A percentile compares a stretch with the other conserved stretches of the same genome.
These are phyloP conservation scores for Laterallus jamaicensis DNA, from an alignment of 2,113 vertebrate species.

Conservation along the genomic window DNA sequence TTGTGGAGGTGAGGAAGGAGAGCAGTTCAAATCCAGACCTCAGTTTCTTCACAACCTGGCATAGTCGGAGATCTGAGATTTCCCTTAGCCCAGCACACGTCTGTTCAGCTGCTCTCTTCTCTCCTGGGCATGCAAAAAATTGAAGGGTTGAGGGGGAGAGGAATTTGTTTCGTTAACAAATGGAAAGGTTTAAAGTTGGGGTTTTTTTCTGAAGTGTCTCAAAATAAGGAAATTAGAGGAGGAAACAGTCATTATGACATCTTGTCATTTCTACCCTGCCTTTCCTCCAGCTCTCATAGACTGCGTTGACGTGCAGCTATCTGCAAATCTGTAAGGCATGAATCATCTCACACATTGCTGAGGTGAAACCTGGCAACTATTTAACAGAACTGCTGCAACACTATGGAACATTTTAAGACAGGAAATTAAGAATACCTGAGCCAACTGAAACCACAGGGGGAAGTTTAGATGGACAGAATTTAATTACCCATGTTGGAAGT, in stretches of 20 bases:
- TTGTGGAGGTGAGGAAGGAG: background rate
- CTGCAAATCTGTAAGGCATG: conserved; percentile 10
- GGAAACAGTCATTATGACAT: background rate
- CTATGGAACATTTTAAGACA: conserved; percentile 39
- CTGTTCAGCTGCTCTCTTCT: background rate
- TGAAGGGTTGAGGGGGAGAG: background rate
- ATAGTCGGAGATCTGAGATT: background rate
- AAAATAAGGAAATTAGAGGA: conserved; percentile 13
- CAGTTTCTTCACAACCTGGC: background rate
- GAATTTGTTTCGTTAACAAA: background rate
- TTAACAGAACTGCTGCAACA: conserved; percentile 24
- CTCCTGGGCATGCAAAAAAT: background rate
- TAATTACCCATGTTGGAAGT: conserved; percentile 59
- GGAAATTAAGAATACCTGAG: conserved; percentile 60
- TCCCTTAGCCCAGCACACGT: accelerated
- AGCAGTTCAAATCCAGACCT: background rate
- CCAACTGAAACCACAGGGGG: conserved; percentile 41
- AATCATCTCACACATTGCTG: conserved; percentile 36
- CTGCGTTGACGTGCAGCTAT: background rate
- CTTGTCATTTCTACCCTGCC: background rate
- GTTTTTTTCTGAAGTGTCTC: background rate
- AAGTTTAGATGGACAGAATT: conserved; percentile 59
- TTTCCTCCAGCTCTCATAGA: background rate
- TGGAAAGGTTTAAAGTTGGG: background rate
- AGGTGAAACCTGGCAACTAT: conserved; percentile 51